These are phyloP conservation scores for Hedychridium roseum DNA, from an alignment of 2,888 invertebrate genomes.

Conservation along the genomic window DNA sequence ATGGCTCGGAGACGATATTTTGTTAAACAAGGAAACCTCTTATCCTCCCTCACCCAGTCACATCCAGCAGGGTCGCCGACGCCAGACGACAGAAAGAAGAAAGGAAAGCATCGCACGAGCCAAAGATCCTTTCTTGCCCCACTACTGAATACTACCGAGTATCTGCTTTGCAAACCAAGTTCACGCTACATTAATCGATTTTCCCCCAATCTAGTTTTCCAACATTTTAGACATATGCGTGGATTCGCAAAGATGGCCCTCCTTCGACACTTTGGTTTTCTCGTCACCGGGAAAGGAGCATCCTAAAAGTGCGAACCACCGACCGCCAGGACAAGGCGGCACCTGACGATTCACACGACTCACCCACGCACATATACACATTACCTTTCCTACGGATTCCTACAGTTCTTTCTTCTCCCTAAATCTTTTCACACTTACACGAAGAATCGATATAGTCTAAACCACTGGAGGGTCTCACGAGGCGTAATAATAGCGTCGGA, in stretches of 20 bases:
- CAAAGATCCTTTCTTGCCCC: too few relatives aligned
- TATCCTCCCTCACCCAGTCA: constrained; percentile 51
- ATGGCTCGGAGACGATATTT: constrained; percentile 60
- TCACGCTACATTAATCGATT: too few relatives aligned
- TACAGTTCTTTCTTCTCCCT: constrained; percentile 24
- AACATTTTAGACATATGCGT: too few relatives aligned
- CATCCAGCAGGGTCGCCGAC: constrained; percentile 29
- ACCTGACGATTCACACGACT: constrained; percentile 58
- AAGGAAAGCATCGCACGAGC: not conserved
- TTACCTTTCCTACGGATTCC: constrained; percentile 35
- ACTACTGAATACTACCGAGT: too few relatives aligned
- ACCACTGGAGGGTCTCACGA: not conserved
- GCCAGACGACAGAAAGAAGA: constrained; percentile 41
- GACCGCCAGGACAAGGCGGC: constrained; percentile 55
- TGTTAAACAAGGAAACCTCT: constrained; percentile 63
- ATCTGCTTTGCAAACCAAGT: too few relatives aligned
- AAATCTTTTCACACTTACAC: constrained; percentile 32
- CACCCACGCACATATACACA: constrained; percentile 39
- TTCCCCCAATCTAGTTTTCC: too few relatives aligned
- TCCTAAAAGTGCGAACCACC: constrained; percentile 52
- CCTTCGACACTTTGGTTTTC: constrained; percentile 48
- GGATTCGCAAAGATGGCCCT: constrained; percentile 47
- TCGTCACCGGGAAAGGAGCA: constrained; percentile 46
- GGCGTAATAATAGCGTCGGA: not conserved
- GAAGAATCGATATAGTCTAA: constrained; percentile 4